A percentile compares a stretch with the other conserved stretches of the same genome.
These are phyloP conservation scores for Darwinula stevensoni DNA, from an alignment of 2,888 invertebrate species.

Conservation along the genomic window DNA sequence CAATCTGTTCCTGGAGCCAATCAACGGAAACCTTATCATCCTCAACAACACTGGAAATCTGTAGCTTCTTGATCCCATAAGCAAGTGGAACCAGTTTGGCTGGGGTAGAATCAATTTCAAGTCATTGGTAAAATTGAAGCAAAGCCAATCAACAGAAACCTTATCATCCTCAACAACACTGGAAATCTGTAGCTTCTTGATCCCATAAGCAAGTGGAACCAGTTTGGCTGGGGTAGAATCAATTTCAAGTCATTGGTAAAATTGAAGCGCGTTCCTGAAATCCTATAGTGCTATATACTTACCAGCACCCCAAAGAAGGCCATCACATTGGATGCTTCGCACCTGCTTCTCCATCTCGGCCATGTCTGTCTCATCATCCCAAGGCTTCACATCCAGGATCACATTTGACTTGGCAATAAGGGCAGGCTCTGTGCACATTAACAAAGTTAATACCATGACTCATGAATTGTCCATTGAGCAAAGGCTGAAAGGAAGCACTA, in stretches of 20 bases:
- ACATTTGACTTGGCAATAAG: conserved; percentile 86
- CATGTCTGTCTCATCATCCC: conserved; percentile 95
- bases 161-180: too few species aligned
- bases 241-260: not conserved
- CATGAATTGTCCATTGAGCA: too few species aligned
- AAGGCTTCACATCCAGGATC: conserved; percentile 75
- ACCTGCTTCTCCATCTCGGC: conserved; percentile 51
- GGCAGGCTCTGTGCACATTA: conserved; percentile 16
- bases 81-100: too few species aligned
- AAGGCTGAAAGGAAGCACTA: too few species aligned
- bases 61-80: too few species aligned
- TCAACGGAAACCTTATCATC: too few species aligned
- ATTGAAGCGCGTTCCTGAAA: not conserved
- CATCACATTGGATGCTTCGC: conserved; percentile 58
- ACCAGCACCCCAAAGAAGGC: conserved; percentile 80
- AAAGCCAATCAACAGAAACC: too few species aligned
- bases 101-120: too few species aligned
- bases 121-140: too few species aligned
- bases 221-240: conserved; percentile 34
- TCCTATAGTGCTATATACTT: too few species aligned
- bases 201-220: conserved; percentile 80
- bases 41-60: too few species aligned
- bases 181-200: conserved; percentile 77
- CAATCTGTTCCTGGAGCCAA: too few species aligned
- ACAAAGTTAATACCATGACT: conserved; percentile 1